Evolutionary conservation across 2,113 vertebrate genomes (phyloP), one percentile per base, ranked within the genome.

Genomic region (Leucosticte australis): DNA sequence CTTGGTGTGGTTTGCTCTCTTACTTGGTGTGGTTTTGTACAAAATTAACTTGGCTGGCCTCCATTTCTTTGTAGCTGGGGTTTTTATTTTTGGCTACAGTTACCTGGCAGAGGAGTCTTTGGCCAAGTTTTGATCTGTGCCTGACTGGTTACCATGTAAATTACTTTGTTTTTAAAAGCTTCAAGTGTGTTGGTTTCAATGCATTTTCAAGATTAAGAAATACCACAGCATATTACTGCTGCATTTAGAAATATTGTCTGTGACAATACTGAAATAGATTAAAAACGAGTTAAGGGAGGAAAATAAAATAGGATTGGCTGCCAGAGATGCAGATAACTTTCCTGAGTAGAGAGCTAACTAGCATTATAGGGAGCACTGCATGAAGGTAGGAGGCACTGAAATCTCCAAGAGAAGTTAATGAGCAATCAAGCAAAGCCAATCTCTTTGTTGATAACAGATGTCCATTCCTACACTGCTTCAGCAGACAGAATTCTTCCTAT

Each of bases 51-150:
- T 90, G 92, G 83, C 86, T 74, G 59, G 26, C 10, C 73, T 94
- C 78, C 84, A 80, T 74, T 74, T 77, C 71, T 82, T 89, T 83
- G 82, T 75, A 60, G 73, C 90, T 64, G 68, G 81, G 79, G 27
- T 68, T 93, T 88, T 93, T 83, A 83, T 82, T 92, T 82, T 93
- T 95, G 87, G 78, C 95, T 91, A 68, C n/a, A 31, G n/a, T 77
- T 93, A 87, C 71, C 77, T 70, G 89, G 23, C 71, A 70, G 56
- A 71, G 41, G 49, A 85, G 27, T 70, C 60, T 74, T 68, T 35
- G 81, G 80, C 62, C 74, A 75, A 30, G 60, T 83, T 95, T 81
- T 80, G 41, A n/a, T 86, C 28, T 39, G 35, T 78, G 73, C 59
- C 71, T 67, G n/a, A 81, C 19, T 67, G 33, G 31, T 87, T 90